Conservation (phyloP, 2,113 vertebrate species). For the Leptodactylus fuscus region DNA sequence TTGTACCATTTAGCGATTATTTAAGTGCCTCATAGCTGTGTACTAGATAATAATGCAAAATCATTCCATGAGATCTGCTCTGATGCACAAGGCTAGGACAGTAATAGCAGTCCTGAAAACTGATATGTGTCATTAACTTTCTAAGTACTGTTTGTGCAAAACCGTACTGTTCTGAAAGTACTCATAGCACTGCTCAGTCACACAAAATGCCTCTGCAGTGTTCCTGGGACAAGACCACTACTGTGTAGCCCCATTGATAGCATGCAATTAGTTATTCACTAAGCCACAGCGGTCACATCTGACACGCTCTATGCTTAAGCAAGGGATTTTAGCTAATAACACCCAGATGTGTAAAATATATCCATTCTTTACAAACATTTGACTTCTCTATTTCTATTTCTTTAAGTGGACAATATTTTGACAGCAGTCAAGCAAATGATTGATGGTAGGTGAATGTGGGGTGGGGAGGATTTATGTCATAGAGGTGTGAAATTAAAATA, state of each 20-base stretch:
- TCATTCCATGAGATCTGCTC: background rate
- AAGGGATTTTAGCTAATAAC: background rate
- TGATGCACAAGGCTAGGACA: background rate
- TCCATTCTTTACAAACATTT: background rate
- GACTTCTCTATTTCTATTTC: background rate
- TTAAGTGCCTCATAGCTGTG: background rate
- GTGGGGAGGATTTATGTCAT: background rate
- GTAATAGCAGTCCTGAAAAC: slow-evolving; percentile 4
- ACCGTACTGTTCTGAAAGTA: slow-evolving; percentile 5
- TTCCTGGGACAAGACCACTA: background rate
- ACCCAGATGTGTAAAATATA: background rate
- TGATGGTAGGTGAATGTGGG: background rate
- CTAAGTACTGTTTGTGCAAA: slow-evolving; percentile 34
- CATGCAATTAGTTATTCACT: background rate
- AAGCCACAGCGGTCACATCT: background rate
- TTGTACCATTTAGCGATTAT: background rate
- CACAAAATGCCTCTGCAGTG: background rate
- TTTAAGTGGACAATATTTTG: background rate
- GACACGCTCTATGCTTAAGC: background rate
- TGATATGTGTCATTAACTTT: slow-evolving; percentile 10
- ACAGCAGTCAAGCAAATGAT: background rate
- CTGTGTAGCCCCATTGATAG: background rate
- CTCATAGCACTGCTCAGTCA: background rate
- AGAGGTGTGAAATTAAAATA: background rate
- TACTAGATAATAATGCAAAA: background rate